Evolutionary conservation across 2,888 invertebrate genomes (phyloP), one percentile per base, ranked within the genome.

Genomic region (Dicyrtoma fusca): DNA sequence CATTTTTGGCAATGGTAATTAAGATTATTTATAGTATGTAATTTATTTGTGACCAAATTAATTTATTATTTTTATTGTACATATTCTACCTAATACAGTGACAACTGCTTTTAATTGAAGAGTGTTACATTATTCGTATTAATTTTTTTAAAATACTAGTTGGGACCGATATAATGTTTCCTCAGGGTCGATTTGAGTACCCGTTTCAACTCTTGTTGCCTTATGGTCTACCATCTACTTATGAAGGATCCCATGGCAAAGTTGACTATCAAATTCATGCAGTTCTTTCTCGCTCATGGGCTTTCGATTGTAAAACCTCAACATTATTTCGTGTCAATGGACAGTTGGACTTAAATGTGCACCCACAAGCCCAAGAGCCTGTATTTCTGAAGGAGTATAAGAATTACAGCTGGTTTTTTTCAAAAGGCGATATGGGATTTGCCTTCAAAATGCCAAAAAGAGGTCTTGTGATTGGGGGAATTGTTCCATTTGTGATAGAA

Each of bases 171-270:
- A 6, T 23, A 10, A 10, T 14, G 26, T 25, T 59, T 1, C 26
- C n/a, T 25, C 5, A 5, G 17, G 64, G 64, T 8, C 47, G 64
- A 23, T 47, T 14, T 13, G 64, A 64, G 25, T 64, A 25, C 19
- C 64, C 49, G 19, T 64, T 64, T 23, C 14, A 47, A 10, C 17
- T 47, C 49, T 10, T 17, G 6, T 23, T 64, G 11, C 64, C 64
- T 14, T 14, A 1, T 19, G 64, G 49, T 23, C n/a, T 64, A 14
- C 64, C 64, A 10, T 49, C 64, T n/a, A 47, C 64, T 6, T 64
- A 47, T 23, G 19, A 64, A 25, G 64, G 64, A 11, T 23, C 34
- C 10, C 17, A 25, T n/a, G 64, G 64, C 5, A 19, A 47, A 23
- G 47, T 64, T 11, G 13, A 17, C 4, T 64, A 64, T 19, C 14